These are phyloP conservation scores for Scophthalmus maximus DNA, from an alignment of 2,113 vertebrate species.

Conservation along the genomic window DNA sequence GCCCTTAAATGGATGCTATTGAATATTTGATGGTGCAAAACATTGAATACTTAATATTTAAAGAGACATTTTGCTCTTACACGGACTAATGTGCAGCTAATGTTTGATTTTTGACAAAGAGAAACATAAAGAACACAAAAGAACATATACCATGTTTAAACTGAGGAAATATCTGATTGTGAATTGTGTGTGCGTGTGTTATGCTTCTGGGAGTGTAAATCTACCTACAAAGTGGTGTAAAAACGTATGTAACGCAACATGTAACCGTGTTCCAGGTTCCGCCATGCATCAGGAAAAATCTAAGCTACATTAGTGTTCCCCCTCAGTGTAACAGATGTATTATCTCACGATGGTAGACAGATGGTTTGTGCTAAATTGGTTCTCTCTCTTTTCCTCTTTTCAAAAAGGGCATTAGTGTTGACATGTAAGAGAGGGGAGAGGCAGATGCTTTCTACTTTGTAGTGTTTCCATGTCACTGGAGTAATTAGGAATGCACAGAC, in stretches of 20 bases:
- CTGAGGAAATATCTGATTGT: slow-evolving; percentile 18
- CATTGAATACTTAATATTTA: slow-evolving; percentile 76
- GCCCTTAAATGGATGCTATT: slow-evolving; percentile 67
- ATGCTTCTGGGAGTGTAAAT: slow-evolving; percentile 38
- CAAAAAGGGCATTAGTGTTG: slow-evolving; percentile 65
- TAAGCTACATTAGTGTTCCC: slow-evolving; percentile 33
- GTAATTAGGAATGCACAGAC: slow-evolving; percentile 76
- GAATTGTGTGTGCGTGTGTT: slow-evolving; percentile 9
- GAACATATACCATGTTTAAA: background rate
- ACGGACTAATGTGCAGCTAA: slow-evolving; percentile 54
- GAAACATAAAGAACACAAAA: slow-evolving; percentile 12
- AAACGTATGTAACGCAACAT: slow-evolving; percentile 59
- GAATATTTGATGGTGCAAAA: slow-evolving; percentile 77
- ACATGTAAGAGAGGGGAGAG: slow-evolving; percentile 45
- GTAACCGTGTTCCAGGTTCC: slow-evolving; percentile 57
- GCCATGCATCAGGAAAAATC: slow-evolving; percentile 52
- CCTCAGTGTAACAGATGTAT: slow-evolving; percentile 57
- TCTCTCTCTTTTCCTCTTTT: slow-evolving; percentile 48
- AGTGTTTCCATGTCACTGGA: slow-evolving; percentile 78
- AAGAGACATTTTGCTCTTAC: slow-evolving; percentile 62
- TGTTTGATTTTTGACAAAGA: slow-evolving; percentile 46
- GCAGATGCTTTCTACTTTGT: slow-evolving; percentile 77
- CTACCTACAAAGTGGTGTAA: slow-evolving; percentile 55
- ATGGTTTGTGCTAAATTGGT: slow-evolving; percentile 70
- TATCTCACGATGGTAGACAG: slow-evolving; percentile 62